Evolutionary conservation across 2,797 vertebrate species (phyloP).

Genomic region (Cossypha niveicapilla): DNA sequence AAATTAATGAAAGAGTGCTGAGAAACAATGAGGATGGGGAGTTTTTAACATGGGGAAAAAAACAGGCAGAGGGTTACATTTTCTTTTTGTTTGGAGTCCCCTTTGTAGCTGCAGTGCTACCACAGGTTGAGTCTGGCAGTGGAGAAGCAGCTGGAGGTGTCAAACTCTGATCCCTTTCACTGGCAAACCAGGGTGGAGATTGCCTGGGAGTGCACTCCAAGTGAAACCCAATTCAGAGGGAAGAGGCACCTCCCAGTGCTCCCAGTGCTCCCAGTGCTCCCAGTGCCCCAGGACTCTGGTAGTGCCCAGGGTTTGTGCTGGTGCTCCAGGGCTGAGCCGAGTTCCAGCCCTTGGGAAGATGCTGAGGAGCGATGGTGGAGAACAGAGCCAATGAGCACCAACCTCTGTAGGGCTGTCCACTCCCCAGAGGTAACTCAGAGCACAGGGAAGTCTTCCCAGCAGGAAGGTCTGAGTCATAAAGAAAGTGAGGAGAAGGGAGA

Average conservation of each 20-base stretch:
- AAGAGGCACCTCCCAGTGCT: not conserved
- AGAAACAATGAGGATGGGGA: not conserved
- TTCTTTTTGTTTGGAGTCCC: not conserved
- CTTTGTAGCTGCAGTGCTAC: not conserved
- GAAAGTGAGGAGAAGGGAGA: constrained; percentile 42
- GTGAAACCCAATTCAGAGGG: not conserved
- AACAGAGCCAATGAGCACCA: constrained; percentile 22
- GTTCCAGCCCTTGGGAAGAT: not conserved
- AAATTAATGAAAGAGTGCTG: not conserved
- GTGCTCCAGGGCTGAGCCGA: not conserved
- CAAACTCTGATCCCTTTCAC: not conserved
- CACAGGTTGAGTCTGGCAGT: not conserved
- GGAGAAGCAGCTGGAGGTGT: rapidly evolving
- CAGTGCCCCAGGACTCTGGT: rapidly evolving
- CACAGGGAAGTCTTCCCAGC: not conserved
- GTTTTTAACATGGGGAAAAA: not conserved
- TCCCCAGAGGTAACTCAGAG: constrained; percentile 21
- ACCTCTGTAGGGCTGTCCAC: not conserved
- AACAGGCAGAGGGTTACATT: not conserved
- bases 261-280: not conserved
- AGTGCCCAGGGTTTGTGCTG: not conserved
- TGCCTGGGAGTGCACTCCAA: not conserved
- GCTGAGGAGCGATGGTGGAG: not conserved
- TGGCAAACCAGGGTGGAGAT: not conserved
- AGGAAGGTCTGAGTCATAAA: constrained; percentile 31